Evolutionary conservation across 2,888 invertebrate genomes (phyloP), one percentile per base, ranked within the genome.

Genomic region (Clivina fossor): DNA sequence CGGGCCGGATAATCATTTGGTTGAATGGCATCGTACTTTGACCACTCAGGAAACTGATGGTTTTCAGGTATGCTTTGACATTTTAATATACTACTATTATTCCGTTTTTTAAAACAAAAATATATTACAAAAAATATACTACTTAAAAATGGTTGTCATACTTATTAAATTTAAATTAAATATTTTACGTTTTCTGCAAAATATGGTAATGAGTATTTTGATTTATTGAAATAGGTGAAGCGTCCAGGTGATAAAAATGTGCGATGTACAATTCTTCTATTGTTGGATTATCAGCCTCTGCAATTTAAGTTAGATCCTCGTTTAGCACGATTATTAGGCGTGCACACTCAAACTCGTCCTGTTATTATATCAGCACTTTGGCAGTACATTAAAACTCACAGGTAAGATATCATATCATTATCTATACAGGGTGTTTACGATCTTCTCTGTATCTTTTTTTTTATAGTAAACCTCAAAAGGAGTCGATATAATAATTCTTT

Each of bases 331-430:
- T 79, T 99, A 61, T 80, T 99, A 59, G 99, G 99, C 54, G 95
- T 99, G 57, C 97, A 98, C 76, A 97, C 98, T 7, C 95, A 96
- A 76, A 96, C 96, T 1, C 79, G 96, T 13, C 94, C 96, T 1
- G 96, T 96, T 48, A 97, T 99, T 63, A 97, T 99, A 64, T 94
- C 94, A 68, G 97, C 98, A 33, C 82, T 99, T 37, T 99, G 99
- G 99, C 98, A 99, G 78, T 99, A 99, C 76, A 97, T 98, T 63
- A 98, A 98, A 78, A 97, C 97, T 26, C 97, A 99, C 74, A 86
- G 88, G 68, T 74, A 62, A 24, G 13, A 24, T 7, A 11, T 38
- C 30, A 32, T 18, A 9, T 9, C 11, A 41, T 40, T n/a, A n/a
- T n/a, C n/a, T n/a, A n/a, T n/a, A n/a, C n/a, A n/a, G n/a, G n/a